phyloP scores from a whole-genome alignment of 2,797 vertebrate genomes.

The Chromobotia macracanthus region DNA sequence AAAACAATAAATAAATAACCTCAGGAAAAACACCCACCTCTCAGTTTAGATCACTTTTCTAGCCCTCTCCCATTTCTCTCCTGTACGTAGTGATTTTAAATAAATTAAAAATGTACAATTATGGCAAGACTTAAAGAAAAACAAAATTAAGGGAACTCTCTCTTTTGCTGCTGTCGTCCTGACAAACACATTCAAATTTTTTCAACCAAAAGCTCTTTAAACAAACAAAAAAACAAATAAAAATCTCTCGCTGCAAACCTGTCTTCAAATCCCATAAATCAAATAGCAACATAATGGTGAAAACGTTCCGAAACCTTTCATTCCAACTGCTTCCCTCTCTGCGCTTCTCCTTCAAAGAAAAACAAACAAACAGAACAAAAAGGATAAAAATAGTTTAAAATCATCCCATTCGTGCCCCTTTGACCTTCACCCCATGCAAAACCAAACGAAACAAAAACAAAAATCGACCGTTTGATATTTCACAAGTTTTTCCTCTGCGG shows the following conservation, averaged over 20 bases:
- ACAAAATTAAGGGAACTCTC: slow-evolving; percentile 41
- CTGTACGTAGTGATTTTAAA: slow-evolving; percentile 69
- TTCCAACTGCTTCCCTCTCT: slow-evolving; percentile 62
- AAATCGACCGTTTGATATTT: slow-evolving; percentile 76
- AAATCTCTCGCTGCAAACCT: slow-evolving; percentile 72
- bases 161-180: slow-evolving; percentile 49
- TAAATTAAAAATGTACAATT: slow-evolving; percentile 71
- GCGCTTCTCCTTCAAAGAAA: slow-evolving; percentile 67
- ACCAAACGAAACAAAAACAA: slow-evolving; percentile 71
- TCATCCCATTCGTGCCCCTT: slow-evolving; percentile 68
- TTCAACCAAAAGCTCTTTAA: slow-evolving; percentile 41
- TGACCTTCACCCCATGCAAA: slow-evolving; percentile 79
- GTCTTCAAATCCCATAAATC: slow-evolving; percentile 80
- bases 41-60: slow-evolving; percentile 47
- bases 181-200: slow-evolving; percentile 64
- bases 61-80: slow-evolving; percentile 46
- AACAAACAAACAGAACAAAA: slow-evolving; percentile 66
- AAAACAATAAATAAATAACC: slow-evolving; percentile 65
- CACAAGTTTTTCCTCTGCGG: slow-evolving; percentile 77
- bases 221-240: slow-evolving; percentile 72
- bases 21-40: slow-evolving; percentile 57
- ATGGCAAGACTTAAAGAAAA: slow-evolving; percentile 58
- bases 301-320: slow-evolving; percentile 78
- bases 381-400: slow-evolving; percentile 56
- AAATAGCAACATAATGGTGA: slow-evolving; percentile 77